Evolutionary conservation across 2,113 vertebrate species (phyloP).

Genomic region (Phyllostomus hastatus): DNA sequence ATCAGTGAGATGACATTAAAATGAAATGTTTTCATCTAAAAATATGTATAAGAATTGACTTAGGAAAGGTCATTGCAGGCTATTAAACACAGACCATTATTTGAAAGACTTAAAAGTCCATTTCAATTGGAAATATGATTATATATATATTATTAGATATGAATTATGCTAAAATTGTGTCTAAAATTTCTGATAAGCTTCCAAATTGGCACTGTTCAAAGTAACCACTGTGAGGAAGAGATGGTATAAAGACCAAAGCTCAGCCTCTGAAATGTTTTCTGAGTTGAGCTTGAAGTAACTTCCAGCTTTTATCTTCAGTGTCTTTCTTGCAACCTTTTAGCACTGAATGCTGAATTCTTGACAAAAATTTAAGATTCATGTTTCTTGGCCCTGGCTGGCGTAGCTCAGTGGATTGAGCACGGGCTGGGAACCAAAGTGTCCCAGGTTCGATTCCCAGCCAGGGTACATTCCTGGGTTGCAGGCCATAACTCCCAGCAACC

Average conservation of each 20-base stretch:
- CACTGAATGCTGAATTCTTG: not conserved
- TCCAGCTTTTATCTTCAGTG: not conserved
- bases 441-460: no score
- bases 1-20: not conserved
- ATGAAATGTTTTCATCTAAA: constrained; percentile 38
- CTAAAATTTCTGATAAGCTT: not conserved
- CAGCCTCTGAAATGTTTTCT: not conserved
- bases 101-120: not conserved
- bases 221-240: not conserved
- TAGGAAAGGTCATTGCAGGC: not conserved
- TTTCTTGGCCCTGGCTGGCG: no score
- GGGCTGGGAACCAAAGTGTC: no score
- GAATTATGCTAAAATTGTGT: not conserved
- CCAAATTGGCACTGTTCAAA: not conserved
- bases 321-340: not conserved
- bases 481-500: no score
- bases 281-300: not conserved
- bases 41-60: not conserved
- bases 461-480: no score
- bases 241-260: not conserved
- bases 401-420: no score
- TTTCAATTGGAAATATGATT: not conserved
- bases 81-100: not conserved
- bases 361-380: constrained; percentile 15
- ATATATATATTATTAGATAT: not conserved